Percentiles rank a stretch among this genome's conserved stretches.
Evolutionary conservation across 1,140 invertebrate genomes (phyloP).

Genomic region (Apocrypta bakeri): DNA sequence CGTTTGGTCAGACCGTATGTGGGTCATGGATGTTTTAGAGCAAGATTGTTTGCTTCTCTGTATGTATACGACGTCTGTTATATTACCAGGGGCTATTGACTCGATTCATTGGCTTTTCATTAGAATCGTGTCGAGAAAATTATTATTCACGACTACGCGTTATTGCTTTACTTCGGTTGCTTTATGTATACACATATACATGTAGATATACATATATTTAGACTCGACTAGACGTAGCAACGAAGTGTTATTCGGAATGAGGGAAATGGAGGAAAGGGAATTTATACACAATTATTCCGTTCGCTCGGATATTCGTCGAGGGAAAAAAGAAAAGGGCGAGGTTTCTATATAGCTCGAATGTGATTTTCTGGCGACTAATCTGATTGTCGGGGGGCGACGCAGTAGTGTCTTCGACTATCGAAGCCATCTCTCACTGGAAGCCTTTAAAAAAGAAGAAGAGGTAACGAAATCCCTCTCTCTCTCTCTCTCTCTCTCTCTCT

Average conservation of each 20-base stretch:
- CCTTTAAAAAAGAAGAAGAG: slow-evolving; percentile 16
- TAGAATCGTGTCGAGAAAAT: no score
- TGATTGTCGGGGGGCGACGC: slow-evolving; percentile 9
- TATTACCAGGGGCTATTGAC: neutral
- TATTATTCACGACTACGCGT: no score
- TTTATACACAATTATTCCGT: neutral
- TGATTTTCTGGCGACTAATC: slow-evolving; percentile 45
- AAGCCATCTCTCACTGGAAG: neutral
- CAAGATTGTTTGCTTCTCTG: neutral
- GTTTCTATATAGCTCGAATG: neutral
- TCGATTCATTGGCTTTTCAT: neutral
- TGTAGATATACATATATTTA: no score
- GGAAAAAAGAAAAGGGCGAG: neutral
- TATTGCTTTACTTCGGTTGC: no score
- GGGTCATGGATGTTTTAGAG: neutral
- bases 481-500: no score
- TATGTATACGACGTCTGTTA: no score
- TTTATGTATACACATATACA: no score
- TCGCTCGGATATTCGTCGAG: neutral
- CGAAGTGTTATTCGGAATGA: no score
- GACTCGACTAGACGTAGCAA: no score
- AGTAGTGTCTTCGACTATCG: neutral
- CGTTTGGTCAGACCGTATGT: slow-evolving; percentile 24
- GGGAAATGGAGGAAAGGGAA: no score
- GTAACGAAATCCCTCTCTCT: slow-evolving; percentile 21